These are phyloP conservation scores for Dexiosoma caninum DNA, from an alignment of 2,888 invertebrate species.

Conservation along the genomic window DNA sequence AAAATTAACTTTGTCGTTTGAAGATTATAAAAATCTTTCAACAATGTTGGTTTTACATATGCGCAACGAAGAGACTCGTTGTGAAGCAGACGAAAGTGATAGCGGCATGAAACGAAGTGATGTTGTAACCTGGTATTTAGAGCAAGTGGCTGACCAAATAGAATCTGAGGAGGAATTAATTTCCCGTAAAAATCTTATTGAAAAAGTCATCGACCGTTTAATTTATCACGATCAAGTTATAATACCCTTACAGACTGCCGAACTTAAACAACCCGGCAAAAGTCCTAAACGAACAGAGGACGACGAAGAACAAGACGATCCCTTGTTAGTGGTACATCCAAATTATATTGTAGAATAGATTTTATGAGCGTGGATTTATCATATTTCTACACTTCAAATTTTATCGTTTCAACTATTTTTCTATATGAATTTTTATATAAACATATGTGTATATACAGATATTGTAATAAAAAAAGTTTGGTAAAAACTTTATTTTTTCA, in stretches of 20 bases:
- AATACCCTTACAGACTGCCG: conserved; percentile 75
- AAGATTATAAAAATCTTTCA: conserved; percentile 94
- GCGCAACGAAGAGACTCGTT: conserved; percentile 87
- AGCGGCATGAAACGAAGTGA: conserved; percentile 87
- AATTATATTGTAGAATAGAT: conserved; percentile 90
- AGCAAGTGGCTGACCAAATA: conserved; percentile 90
- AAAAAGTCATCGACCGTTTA: conserved; percentile 95
- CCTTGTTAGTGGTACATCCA: conserved; percentile 95
- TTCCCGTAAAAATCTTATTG: conserved; percentile 91
- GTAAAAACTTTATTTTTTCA: no score
- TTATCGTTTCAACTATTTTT: conserved; percentile 23
- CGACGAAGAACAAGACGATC: conserved; percentile 82
- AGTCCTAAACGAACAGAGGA: conserved; percentile 65
- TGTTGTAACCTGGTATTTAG: conserved; percentile 95
- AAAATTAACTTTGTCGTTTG: conserved; percentile 90
- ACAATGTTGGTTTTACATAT: conserved; percentile 94
- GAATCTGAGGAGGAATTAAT: conserved; percentile 94
- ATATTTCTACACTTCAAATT: conserved; percentile 20
- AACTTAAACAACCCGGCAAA: conserved; percentile 67
- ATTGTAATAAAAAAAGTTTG: no score
- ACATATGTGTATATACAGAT: no score
- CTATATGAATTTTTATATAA: no score
- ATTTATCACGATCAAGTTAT: conserved; percentile 83
- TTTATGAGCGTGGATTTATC: not conserved
- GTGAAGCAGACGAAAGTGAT: conserved; percentile 82